Evolutionary conservation across 2,888 invertebrate species (phyloP), one percentile per base, ranked within the genome.

Genomic region (Temnothorax rugatulus): DNA sequence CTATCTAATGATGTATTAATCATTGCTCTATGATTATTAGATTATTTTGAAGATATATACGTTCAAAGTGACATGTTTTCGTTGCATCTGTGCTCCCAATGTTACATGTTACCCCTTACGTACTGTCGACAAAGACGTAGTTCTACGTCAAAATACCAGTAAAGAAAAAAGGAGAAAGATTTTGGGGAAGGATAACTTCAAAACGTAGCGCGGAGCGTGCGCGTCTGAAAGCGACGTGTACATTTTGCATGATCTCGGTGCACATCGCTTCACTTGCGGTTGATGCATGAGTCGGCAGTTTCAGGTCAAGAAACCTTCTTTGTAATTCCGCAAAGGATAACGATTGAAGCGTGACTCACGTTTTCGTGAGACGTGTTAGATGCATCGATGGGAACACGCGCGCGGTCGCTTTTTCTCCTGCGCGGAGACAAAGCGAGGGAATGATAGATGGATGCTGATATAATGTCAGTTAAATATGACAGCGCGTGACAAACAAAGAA

Each of bases 321-420:
- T 54, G 66, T 52, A 4, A 63, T 66, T 77, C 25, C 15, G 13
- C 2, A 64, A 52, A 21, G 21, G 21, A 21, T 63, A 50, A 64
- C 18, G 52, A 76, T 76, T 25, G 44, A 66, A 77, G 25, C 63
- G 18, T 76, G 75, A 76, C 52, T 63, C 34, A 63, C 0, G 13
- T 21, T 76, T 63, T 47, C 21, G 47, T 15, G 52, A 11, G 15
- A 11, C 21, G n/a, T 9, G 41, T 59, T 44, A 68, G 1, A 61
- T 2, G 3, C 18, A 9, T 41, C 11, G 13, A 29, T 44, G 29
- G 4, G 1, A 57, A 57, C 21, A 50, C 21, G 38, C 13, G 21
- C 21, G 4, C 21, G 13, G 1, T n/a, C 7, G 25, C 18, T 7
- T 0, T 25, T 29, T 74, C 25, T 29, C 21, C 0, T 7, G 13